These are phyloP conservation scores for Oceanodroma tethys DNA, from an alignment of 2,113 vertebrate species.

Conservation along the genomic window DNA sequence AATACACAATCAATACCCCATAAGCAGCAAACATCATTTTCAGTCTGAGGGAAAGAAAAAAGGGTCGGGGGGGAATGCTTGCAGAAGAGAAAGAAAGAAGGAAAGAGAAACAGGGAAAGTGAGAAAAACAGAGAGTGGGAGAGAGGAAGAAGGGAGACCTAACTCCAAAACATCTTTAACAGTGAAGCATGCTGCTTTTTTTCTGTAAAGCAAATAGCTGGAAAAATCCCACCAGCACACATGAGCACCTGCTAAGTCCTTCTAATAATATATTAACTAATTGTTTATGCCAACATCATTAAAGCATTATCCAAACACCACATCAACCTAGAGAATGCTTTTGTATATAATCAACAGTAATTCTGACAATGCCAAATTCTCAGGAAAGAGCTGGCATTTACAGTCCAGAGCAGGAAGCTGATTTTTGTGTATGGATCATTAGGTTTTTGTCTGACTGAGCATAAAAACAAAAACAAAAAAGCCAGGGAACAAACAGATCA, in stretches of 20 bases:
- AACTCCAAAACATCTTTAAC: background rate
- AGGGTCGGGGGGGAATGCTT: background rate
- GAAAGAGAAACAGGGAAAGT: background rate
- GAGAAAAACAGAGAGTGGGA: background rate
- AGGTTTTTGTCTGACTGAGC: background rate
- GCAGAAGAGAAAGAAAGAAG: background rate
- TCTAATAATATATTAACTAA: slow-evolving; percentile 9
- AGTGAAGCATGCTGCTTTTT: background rate
- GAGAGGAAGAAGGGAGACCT: background rate
- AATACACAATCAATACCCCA: slow-evolving; percentile 82
- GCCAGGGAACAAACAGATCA: background rate
- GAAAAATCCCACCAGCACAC: background rate
- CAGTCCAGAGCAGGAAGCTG: background rate
- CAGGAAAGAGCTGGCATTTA: background rate
- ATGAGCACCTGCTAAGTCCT: background rate
- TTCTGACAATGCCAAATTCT: background rate
- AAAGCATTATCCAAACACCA: background rate
- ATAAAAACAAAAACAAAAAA: background rate
- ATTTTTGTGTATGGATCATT: background rate
- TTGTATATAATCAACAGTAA: background rate
- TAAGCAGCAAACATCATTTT: slow-evolving; percentile 74
- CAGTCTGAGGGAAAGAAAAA: slow-evolving; percentile 9
- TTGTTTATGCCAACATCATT: slow-evolving; percentile 4
- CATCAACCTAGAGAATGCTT: background rate
- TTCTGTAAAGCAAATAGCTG: background rate